Conservation (phyloP, 2,888 invertebrate genomes). For the Synergus japonicus region DNA sequence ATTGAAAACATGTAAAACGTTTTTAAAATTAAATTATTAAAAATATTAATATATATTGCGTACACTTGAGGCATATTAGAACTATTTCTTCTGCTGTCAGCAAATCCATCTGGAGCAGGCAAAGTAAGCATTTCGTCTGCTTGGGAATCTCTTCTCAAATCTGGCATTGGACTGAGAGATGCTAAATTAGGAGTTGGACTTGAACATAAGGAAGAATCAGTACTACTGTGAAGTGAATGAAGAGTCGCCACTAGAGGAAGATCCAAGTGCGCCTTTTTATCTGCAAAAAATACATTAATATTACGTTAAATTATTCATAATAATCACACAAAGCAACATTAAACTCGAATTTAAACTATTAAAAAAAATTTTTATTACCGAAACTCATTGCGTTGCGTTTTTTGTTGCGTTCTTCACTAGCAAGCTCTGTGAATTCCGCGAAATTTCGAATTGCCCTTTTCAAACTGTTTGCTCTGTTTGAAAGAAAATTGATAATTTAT, state of each 20-base stretch:
- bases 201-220: constrained; percentile 78
- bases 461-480: constrained; percentile 86
- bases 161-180: constrained; percentile 84
- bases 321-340: too few relatives aligned
- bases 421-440: constrained; percentile 88
- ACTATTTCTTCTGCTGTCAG: constrained; percentile 85
- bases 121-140: constrained; percentile 81
- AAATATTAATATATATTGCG: constrained; percentile 18
- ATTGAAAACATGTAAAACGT: neutral
- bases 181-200: constrained; percentile 80
- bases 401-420: constrained; percentile 81
- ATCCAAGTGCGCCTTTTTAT: constrained; percentile 60
- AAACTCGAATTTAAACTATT: too few relatives aligned
- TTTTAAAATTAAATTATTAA: neutral
- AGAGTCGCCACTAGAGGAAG: constrained; percentile 61
- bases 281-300: constrained; percentile 48
- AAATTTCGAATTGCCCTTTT: constrained; percentile 90
- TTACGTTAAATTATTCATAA: neutral
- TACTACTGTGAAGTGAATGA: constrained; percentile 64
- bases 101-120: constrained; percentile 90
- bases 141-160: constrained; percentile 82
- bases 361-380: neutral
- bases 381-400: constrained; percentile 14
- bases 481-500: constrained; percentile 71
- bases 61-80: constrained; percentile 69